phyloP scores from a whole-genome alignment of 2,888 invertebrate genomes.

The Cinara cedri region DNA sequence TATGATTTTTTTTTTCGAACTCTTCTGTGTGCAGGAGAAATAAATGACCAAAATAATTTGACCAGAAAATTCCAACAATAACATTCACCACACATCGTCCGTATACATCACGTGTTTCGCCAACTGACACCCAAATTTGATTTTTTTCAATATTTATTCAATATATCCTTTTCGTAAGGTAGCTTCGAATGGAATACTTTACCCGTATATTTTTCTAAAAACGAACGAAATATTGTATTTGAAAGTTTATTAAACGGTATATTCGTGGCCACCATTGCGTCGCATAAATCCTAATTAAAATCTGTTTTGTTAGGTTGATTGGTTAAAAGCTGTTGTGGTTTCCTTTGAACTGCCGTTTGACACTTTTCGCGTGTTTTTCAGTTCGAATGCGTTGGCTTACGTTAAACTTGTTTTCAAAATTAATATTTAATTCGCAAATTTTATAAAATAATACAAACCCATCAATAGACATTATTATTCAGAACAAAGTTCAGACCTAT shows the following conservation, averaged over 20 bases:
- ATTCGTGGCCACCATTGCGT: too few relatives aligned
- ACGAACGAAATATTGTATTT: too few relatives aligned
- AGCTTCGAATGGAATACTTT: conserved; percentile 16
- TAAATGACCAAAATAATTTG: conserved; percentile 7
- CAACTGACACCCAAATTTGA: conserved; percentile 14
- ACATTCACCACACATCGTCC: conserved; percentile 5
- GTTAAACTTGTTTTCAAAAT: conserved; percentile 22
- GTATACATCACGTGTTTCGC: conserved; percentile 6
- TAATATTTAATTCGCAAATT: conserved; percentile 33
- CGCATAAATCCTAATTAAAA: background rate
- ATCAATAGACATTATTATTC: conserved; percentile 34
- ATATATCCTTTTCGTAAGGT: too few relatives aligned
- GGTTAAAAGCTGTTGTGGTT: conserved; percentile 8
- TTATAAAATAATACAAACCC: conserved; percentile 24
- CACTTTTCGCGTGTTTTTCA: conserved; percentile 16
- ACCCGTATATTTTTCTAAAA: too few relatives aligned
- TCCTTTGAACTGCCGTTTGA: background rate
- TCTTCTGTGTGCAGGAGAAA: background rate
- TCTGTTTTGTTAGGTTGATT: conserved; percentile 21
- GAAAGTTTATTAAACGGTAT: too few relatives aligned
- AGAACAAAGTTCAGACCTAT: conserved; percentile 16
- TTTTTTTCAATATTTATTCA: background rate
- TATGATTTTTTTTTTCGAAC: conserved; percentile 5
- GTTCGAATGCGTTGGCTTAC: conserved; percentile 13
- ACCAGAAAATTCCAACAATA: conserved; percentile 17